These are phyloP conservation scores for Apis cerana DNA, from an alignment of 1,140 invertebrate species.

Conservation along the genomic window DNA sequence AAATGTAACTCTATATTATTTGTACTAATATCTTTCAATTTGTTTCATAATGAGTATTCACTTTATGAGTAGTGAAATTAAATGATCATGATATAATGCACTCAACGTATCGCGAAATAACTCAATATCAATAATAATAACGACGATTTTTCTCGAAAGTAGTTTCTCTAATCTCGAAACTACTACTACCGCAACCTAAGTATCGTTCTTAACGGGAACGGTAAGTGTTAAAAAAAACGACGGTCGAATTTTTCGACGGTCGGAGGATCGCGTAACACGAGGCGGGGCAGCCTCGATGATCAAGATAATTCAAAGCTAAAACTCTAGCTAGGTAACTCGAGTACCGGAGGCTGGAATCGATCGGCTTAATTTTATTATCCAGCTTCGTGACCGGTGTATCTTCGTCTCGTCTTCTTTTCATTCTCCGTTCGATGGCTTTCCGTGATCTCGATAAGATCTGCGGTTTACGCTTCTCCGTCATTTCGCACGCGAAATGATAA, in stretches of 20 bases:
- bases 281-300: not conserved
- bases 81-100: no score
- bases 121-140: no score
- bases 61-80: no score
- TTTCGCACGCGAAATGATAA: constrained; percentile 22
- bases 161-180: no score
- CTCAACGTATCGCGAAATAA: no score
- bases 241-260: not conserved
- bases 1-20: no score
- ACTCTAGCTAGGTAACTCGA: constrained; percentile 31
- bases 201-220: not conserved
- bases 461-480: not conserved
- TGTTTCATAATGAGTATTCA: no score
- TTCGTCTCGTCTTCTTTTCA: not conserved
- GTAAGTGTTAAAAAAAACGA: no score
- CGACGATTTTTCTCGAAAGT: not conserved
- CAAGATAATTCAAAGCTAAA: constrained; percentile 41
- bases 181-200: no score
- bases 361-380: constrained; percentile 71
- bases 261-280: not conserved
- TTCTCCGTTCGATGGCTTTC: not conserved
- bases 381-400: constrained; percentile 50
- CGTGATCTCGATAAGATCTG: constrained; percentile 50
- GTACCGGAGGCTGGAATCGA: constrained; percentile 59
- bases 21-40: no score